Percentiles rank a stretch among this genome's conserved stretches.
phyloP scores from a whole-genome alignment of 2,888 invertebrate genomes.

The Tubiluchus corallicola region DNA sequence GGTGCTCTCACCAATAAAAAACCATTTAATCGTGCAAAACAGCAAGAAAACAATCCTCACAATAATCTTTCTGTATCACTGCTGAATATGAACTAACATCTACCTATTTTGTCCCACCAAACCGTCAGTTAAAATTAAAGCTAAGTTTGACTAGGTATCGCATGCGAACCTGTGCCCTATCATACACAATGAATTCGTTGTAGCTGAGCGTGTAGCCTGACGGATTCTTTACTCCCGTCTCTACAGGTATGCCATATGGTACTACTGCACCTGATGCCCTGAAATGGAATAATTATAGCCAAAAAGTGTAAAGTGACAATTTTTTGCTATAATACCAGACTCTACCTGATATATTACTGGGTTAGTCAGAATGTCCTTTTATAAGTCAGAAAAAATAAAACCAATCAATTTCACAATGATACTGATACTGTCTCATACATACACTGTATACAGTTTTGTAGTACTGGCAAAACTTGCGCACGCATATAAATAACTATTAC shows the following conservation, averaged over 20 bases:
- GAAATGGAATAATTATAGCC: constrained; percentile 7
- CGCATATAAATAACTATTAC: no score
- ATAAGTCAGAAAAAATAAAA: no score
- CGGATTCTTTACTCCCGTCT: constrained; percentile 21
- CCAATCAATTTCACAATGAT: no score
- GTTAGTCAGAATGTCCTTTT: no score
- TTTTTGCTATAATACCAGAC: no score
- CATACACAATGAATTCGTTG: constrained; percentile 30
- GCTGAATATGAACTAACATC: not conserved
- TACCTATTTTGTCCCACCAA: constrained; percentile 9
- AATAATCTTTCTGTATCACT: no score
- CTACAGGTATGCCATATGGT: constrained; percentile 23
- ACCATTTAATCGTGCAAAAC: not conserved
- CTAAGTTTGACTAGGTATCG: constrained; percentile 26
- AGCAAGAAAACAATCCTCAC: not conserved
- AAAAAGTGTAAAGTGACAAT: constrained; percentile 21
- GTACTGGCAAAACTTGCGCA: no score
- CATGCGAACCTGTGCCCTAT: constrained; percentile 26
- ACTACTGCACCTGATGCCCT: constrained; percentile 23
- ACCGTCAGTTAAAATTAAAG: constrained; percentile 27
- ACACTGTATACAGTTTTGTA: no score
- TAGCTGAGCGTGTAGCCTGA: constrained; percentile 27
- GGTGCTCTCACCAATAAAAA: no score
- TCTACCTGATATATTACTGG: no score
- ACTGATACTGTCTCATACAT: no score